Evolutionary conservation across 2,888 invertebrate species (phyloP).

Genomic region (Hypselothyrea guttata): DNA sequence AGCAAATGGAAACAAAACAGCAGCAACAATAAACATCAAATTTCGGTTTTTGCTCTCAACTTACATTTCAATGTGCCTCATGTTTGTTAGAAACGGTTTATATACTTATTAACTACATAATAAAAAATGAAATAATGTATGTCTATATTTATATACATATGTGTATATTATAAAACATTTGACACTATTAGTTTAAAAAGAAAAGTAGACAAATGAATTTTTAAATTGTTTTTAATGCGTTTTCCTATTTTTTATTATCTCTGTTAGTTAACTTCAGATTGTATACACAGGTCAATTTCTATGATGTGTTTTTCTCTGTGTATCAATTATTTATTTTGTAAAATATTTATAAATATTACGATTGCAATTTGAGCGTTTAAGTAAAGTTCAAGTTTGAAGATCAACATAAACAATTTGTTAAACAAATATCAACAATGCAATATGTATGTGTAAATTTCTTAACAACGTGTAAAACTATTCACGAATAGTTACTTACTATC

Average conservation of each 20-base stretch:
- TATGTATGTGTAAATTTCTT: conserved; percentile 36
- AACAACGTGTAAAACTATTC: conserved; percentile 33
- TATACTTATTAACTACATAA: conserved; percentile 63
- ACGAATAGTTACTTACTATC: conserved; percentile 53
- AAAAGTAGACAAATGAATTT: conserved; percentile 35
- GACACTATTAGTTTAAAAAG: conserved; percentile 62
- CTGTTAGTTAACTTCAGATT: conserved; percentile 22
- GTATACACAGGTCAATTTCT: conserved; percentile 16
- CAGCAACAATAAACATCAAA: conserved; percentile 11
- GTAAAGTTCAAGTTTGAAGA: conserved; percentile 58
- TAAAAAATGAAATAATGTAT: conserved; percentile 26
- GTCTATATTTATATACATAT: conserved; percentile 37
- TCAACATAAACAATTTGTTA: conserved; percentile 43
- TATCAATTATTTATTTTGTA: conserved; percentile 33
- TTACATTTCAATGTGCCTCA: conserved; percentile 77
- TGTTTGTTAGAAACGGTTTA: conserved; percentile 78
- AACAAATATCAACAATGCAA: conserved; percentile 37
- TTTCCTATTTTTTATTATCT: conserved; percentile 35
- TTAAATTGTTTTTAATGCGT: conserved; percentile 47
- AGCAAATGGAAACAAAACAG: conserved; percentile 64
- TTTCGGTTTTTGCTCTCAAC: conserved; percentile 62
- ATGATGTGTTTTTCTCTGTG: conserved; percentile 15
- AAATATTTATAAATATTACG: conserved; percentile 47
- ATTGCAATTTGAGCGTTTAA: conserved; percentile 59
- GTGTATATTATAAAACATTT: conserved; percentile 42